Percentiles rank a stretch among this genome's conserved stretches.
Conservation (phyloP, 2,888 invertebrate genomes). For the Silvanus unidentatus region DNA sequence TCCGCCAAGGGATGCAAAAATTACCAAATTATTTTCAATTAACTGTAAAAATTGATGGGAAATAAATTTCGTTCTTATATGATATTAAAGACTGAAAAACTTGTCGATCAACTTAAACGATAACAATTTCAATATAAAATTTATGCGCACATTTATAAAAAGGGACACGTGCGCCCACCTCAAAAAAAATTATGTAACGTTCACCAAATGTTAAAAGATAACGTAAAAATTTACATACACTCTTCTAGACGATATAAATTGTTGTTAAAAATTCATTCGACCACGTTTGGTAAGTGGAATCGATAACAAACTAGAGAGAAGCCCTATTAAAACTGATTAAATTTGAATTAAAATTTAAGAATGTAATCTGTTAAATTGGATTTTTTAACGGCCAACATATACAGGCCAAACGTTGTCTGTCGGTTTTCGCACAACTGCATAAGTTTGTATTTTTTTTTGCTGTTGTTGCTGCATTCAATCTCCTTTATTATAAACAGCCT, state of each 20-base stretch:
- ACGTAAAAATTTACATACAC: slow-evolving; percentile 11
- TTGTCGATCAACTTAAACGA: too few relatives aligned
- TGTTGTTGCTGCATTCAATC: background rate
- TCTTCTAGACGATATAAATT: too few relatives aligned
- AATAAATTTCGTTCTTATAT: too few relatives aligned
- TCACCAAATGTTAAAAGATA: slow-evolving; percentile 17
- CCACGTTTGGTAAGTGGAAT: too few relatives aligned
- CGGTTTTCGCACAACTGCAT: background rate
- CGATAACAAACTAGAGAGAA: background rate
- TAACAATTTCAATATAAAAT: background rate
- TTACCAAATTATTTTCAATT: too few relatives aligned
- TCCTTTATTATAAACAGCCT: slow-evolving; percentile 10
- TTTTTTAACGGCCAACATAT: background rate
- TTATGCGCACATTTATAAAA: background rate
- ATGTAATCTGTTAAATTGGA: background rate
- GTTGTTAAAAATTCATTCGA: too few relatives aligned
- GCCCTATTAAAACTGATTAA: background rate
- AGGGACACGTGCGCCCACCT: slow-evolving; percentile 2
- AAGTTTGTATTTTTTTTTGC: background rate
- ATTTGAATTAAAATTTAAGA: slow-evolving; percentile 1
- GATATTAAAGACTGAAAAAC: too few relatives aligned
- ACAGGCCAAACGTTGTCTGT: background rate
- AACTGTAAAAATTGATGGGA: too few relatives aligned
- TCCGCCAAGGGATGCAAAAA: too few relatives aligned
- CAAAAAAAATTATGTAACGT: slow-evolving; percentile 10